These are phyloP conservation scores for Sebastes nivosus DNA, from an alignment of 2,797 vertebrate species.

Conservation along the genomic window DNA sequence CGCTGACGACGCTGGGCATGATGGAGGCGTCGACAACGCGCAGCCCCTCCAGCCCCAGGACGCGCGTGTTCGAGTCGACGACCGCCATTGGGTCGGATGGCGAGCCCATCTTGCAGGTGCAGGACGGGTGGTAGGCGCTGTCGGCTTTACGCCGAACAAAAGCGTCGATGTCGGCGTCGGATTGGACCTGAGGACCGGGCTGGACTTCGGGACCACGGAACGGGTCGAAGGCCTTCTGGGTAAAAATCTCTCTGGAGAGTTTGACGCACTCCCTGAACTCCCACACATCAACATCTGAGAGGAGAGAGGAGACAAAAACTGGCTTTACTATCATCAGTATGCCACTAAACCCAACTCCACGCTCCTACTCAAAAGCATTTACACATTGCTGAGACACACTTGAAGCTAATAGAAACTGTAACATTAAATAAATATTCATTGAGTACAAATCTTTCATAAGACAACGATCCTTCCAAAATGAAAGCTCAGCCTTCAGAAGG, in stretches of 20 bases:
- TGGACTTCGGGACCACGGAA: constrained; percentile 90
- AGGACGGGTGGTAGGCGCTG: constrained; percentile 96
- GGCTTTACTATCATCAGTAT: not conserved
- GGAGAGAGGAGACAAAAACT: not conserved
- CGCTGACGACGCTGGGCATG: constrained; percentile 97
- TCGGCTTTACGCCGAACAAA: constrained; percentile 92
- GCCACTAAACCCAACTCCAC: not conserved
- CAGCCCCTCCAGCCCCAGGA: constrained; percentile 90
- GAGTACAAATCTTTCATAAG: not conserved
- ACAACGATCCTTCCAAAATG: not conserved
- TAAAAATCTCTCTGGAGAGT: constrained; percentile 92
- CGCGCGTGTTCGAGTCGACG: constrained; percentile 87
- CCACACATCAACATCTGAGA: constrained; percentile 87
- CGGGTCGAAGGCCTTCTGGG: constrained; percentile 90
- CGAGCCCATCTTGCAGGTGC: constrained; percentile 97
- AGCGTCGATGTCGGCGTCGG: constrained; percentile 92
- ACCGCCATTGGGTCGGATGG: constrained; percentile 86
- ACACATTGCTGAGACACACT: not conserved
- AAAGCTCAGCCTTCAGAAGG: not conserved
- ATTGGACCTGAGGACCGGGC: constrained; percentile 86
- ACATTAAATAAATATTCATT: not conserved
- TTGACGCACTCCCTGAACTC: constrained; percentile 92
- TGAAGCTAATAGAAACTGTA: not conserved
- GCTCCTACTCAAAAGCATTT: not conserved
- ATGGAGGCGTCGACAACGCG: constrained; percentile 95